A percentile compares a stretch with the other conserved stretches of the same genome.
These are phyloP conservation scores for Elegia similella DNA, from an alignment of 2,888 invertebrate species.

Conservation along the genomic window DNA sequence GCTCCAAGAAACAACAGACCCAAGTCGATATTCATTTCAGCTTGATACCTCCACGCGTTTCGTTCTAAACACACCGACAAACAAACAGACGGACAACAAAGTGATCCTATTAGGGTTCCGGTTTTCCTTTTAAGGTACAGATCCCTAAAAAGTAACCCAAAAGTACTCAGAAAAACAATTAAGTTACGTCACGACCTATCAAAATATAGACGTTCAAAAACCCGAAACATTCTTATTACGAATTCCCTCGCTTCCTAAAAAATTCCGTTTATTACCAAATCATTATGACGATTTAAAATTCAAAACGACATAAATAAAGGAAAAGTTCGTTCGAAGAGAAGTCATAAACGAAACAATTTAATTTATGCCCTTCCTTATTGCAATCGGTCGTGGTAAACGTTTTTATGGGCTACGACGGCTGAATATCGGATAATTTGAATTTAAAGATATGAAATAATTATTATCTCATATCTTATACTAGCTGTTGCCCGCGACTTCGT, in stretches of 20 bases:
- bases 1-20: no score
- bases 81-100: no score
- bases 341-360: constrained; percentile 10
- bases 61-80: no score
- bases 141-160: no score
- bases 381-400: not conserved
- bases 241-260: not conserved
- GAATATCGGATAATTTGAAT: not conserved
- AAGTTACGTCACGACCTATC: not conserved
- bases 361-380: constrained; percentile 13
- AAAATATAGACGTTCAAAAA: not conserved
- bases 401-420: not conserved
- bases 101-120: no score
- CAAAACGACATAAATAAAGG: not conserved
- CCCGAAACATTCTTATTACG: not conserved
- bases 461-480: no score
- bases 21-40: no score
- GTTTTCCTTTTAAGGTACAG: no score
- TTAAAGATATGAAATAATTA: not conserved
- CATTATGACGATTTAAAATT: not conserved
- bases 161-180: not conserved
- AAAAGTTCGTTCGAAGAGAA: constrained; percentile 1
- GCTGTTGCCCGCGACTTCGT: no score
- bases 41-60: no score
- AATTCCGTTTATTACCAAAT: not conserved